Percentiles rank a stretch among this genome's conserved stretches.
Conservation (phyloP, 2,888 invertebrate genomes). For the Hymenopus coronatus region DNA sequence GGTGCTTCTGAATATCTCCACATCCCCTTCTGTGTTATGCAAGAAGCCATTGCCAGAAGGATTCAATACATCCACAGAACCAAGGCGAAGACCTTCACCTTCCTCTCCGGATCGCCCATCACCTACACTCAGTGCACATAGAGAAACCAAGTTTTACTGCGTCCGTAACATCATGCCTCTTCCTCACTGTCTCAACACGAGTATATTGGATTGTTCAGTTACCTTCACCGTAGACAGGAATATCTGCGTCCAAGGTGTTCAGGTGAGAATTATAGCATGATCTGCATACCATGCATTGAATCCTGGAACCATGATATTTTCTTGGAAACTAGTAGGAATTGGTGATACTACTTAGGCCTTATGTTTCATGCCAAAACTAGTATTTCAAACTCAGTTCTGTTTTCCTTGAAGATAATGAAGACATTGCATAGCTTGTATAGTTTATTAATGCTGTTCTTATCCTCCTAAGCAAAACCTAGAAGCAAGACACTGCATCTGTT, state of each 20-base stretch:
- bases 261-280: constrained; percentile 47
- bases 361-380: no score
- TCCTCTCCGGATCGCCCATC: neutral
- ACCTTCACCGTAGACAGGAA: constrained; percentile 79
- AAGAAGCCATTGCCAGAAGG: constrained; percentile 71
- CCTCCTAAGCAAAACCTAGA: no score
- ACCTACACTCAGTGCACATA: neutral
- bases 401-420: no score
- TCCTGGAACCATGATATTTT: no score
- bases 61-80: constrained; percentile 54
- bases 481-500: no score
- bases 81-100: constrained; percentile 24
- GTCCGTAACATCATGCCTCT: constrained; percentile 63
- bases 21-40: constrained; percentile 55
- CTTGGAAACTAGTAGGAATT: no score
- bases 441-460: no score
- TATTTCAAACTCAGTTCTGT: no score
- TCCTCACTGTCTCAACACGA: constrained; percentile 71
- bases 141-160: constrained; percentile 61
- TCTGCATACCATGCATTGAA: no score
- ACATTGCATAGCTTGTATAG: no score
- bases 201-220: constrained; percentile 72
- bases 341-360: no score
- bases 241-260: constrained; percentile 71
- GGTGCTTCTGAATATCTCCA: constrained; percentile 76